Conservation (phyloP, 1,140 invertebrate species). For the Paracyclopina nana region DNA sequence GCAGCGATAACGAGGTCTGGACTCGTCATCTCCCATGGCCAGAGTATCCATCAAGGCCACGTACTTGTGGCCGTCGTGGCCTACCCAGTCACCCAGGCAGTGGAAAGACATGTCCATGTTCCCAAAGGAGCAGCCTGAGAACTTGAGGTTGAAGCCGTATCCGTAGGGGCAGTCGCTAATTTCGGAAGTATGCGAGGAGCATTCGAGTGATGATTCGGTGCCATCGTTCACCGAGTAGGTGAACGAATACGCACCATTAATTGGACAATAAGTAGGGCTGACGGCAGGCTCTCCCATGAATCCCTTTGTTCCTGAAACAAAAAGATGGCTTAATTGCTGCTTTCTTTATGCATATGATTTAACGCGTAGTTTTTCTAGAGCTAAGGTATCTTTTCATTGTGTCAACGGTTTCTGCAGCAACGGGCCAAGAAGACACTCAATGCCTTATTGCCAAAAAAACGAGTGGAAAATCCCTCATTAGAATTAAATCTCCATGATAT, state of each 20-base stretch:
- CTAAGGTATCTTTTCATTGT: too few species aligned
- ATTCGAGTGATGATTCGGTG: conserved; percentile 31
- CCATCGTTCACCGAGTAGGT: conserved; percentile 38
- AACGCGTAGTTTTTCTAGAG: too few species aligned
- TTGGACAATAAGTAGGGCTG: conserved; percentile 40
- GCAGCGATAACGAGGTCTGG: conserved; percentile 40
- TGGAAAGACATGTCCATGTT: conserved; percentile 38
- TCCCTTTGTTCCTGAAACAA: conserved; percentile 16
- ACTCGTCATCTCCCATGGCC: conserved; percentile 25
- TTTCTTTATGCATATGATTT: too few species aligned
- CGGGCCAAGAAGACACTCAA: too few species aligned
- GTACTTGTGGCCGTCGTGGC: conserved; percentile 34
- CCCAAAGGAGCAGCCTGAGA: conserved; percentile 36
- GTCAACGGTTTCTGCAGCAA: too few species aligned
- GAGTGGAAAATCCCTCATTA: too few species aligned
- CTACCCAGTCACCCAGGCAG: conserved; percentile 44
- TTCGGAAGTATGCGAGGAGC: conserved; percentile 34
- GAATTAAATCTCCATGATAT: too few species aligned
- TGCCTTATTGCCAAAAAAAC: too few species aligned
- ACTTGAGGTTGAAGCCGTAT: conserved; percentile 36
- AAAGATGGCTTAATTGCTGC: too few species aligned
- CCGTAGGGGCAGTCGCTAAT: conserved; percentile 43
- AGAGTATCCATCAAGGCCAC: conserved; percentile 39
- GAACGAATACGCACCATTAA: conserved; percentile 41
- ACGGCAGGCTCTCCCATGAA: conserved; percentile 16